Evolutionary conservation across 2,113 vertebrate genomes (phyloP).

Genomic region (Eupsittula cactorum): DNA sequence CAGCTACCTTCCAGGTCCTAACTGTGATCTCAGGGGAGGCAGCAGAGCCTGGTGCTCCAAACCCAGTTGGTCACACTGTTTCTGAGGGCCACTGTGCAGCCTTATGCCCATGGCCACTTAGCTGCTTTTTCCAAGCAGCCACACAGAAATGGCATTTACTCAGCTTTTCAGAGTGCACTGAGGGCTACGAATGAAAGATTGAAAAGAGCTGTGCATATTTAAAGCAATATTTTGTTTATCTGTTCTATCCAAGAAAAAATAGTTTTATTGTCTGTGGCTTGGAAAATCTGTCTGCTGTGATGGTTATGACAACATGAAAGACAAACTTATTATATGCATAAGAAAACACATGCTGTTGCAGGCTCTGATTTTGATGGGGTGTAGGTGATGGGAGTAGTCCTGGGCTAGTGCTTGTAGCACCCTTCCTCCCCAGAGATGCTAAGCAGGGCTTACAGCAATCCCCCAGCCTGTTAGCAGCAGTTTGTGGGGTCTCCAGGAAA

Average conservation of each 20-base stretch:
- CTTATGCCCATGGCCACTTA: background rate
- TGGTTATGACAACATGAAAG: background rate
- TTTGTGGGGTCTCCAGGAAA: background rate
- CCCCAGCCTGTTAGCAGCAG: background rate
- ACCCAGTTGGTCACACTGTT: background rate
- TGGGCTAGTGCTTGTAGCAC: background rate
- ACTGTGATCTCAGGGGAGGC: background rate
- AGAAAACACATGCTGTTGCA: background rate
- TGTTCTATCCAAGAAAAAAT: background rate
- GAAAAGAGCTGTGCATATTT: background rate
- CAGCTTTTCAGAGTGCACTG: background rate
- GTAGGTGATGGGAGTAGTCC: background rate
- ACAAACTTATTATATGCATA: background rate
- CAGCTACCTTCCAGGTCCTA: background rate
- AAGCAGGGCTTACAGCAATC: background rate
- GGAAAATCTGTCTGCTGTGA: background rate
- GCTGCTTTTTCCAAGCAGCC: background rate
- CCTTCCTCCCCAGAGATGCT: background rate
- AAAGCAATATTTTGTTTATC: constrained; percentile 4
- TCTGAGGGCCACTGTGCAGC: background rate
- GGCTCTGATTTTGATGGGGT: background rate
- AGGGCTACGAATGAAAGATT: background rate
- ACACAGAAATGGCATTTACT: background rate
- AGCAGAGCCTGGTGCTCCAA: background rate
- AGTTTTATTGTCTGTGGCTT: background rate